phyloP scores from a whole-genome alignment of 1,140 invertebrate species.

The Reticulitermes speratus region DNA sequence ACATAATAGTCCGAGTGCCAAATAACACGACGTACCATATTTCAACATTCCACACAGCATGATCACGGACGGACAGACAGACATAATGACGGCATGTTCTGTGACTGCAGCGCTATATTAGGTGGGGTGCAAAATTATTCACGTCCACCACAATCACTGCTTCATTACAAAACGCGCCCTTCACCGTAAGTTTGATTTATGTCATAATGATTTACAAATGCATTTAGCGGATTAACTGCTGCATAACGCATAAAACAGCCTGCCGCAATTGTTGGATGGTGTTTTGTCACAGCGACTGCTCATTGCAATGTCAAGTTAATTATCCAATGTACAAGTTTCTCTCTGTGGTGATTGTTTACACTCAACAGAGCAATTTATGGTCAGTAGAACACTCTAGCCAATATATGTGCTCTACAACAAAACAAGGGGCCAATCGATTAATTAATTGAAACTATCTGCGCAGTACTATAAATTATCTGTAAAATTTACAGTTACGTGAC shows the following conservation, averaged over 20 bases:
- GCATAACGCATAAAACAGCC: not conserved
- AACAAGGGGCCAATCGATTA: not conserved
- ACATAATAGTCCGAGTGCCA: not conserved
- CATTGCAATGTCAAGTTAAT: slow-evolving; percentile 10
- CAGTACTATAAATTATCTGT: not conserved
- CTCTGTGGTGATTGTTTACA: not conserved
- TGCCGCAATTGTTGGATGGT: not conserved
- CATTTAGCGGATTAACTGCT: not conserved
- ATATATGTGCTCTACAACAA: not conserved
- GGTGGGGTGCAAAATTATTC: not conserved
- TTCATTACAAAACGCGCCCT: slow-evolving; percentile 1
- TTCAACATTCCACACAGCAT: not conserved
- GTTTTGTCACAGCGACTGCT: not conserved
- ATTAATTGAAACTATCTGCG: not conserved
- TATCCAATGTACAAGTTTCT: not conserved
- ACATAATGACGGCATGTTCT: not conserved
- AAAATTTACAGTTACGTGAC: not conserved
- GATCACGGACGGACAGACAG: not conserved
- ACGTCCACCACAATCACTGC: not conserved
- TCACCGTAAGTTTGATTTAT: not conserved
- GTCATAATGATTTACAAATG: slow-evolving; percentile 1
- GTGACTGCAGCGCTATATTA: not conserved
- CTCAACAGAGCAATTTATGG: not conserved
- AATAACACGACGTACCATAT: not conserved
- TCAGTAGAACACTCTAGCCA: not conserved